Base-by-base conservation (phyloP, 2,113 vertebrate species). In the Sorex araneus region DNA sequence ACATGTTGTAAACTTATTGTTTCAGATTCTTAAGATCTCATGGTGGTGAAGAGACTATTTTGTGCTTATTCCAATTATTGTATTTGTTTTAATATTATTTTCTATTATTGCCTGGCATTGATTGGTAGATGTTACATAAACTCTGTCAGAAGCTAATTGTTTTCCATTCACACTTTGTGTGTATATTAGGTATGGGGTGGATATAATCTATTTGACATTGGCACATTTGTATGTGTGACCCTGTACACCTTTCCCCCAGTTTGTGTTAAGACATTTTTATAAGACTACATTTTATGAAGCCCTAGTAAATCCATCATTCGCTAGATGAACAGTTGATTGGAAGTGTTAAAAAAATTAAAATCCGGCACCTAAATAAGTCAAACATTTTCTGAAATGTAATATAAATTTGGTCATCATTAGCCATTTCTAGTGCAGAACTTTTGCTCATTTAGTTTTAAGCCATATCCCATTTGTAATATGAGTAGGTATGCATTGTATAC, bases 401-500 rank as follows among this genome's bases (percentile, higher is more conserved):
- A 21, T 27, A 47, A 71, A 67, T 60, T 34, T 40, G 7, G 40
- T 40, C 40, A 69, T 27, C 6, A 45, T 88, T 67, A 73, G 13
- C 45, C 23, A 34, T 69, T 67, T 60, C 47, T 15, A 80, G 18
- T 57, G 3, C 2, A 47, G 12, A 64, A 28, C 54, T 43, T 75
- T 79, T 89, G 40, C 85, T 50, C 70, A 76, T 60, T 76, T 4
- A 67, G 28, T 75, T 54, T 73, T 89, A 34, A 81, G 18, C 77
- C 63, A 45, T 54, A 69, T 66, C 27, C 23, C 15, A 40, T 83
- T 60, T 66, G 23, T n/a, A 40, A 19, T 16, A 40, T 75, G 57
- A 47, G 16, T 54, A 1, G 11, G 18, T n/a, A 30, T 54, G 27
- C 28, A n/a, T 30, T 47, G 27, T 77, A 30, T 40, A 50, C 0